Evolutionary conservation across 2,888 invertebrate species (phyloP), one percentile per base, ranked within the genome.

Genomic region (Amphiduros pacificus): DNA sequence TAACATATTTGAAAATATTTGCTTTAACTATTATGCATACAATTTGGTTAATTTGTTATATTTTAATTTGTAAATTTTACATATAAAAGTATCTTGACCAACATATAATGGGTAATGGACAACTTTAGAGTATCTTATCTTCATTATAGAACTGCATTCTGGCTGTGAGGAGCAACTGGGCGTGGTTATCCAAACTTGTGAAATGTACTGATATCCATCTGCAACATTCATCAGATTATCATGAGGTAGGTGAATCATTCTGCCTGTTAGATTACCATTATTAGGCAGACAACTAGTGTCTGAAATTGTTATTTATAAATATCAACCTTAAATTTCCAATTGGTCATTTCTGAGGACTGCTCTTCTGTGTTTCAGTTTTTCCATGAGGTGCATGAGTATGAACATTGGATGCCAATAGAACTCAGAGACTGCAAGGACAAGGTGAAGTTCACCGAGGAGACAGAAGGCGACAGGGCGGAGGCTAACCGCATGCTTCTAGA

Each of bases 161-260:
- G 28, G 77, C 77, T 2, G 74, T 79, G 1, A 62, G 77, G n/a
- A 67, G 70, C 31, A 78, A 76, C 65, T 81, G 80, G 80, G 60
- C 64, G 27, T 81, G 80, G 80, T 55, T 79, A 27, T 69, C 71
- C 51, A 74, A 73, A 52, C 66, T 77, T 28, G 71, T 77, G 68
- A 74, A 77, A 55, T 81, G 80, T 68, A 69, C 78, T 0, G 77
- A 80, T 36, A 73, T 77, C 4, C 80, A 81, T 62, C 71, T 80
- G 31, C 70, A 74, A 6, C 76, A 80, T 61, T 74, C 76, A 2
- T 73, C 78, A 1, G 72, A 74, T 2, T 80, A 78, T 60, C 80
- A 81, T 59, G 74, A 80, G 77, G 80, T 79, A 61, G 56, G 55
- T 27, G 2, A 22, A 27, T 14, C 24, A 2, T 14, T 50, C 17